Evolutionary conservation across 2,113 vertebrate genomes (phyloP), one percentile per base, ranked within the genome.

Genomic region (Cairina moschata): DNA sequence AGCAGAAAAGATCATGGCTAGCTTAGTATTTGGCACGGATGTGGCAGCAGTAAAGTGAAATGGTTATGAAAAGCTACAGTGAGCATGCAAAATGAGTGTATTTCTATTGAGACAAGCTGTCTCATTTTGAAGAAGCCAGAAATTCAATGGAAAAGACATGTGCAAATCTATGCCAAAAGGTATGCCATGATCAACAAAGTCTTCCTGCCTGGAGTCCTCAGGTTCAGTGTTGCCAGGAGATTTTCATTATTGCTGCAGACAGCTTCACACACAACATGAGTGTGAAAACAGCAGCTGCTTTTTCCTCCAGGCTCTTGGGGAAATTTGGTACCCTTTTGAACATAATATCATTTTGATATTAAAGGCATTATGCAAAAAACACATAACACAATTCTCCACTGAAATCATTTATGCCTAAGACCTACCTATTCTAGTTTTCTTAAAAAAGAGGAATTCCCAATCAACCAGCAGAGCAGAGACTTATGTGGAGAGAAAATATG

Each of bases 121-220:
- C 74, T 78, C 36, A 72, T 52, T 93, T 75, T 58, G 63, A 93
- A 91, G 50, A 95, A 95, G 60, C 7, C n/a, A 79, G 48, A 83
- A 74, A 56, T 72, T 86, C 12, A 1, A 42, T 52, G 85, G 85
- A 91, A 97, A 94, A 92, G 81, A 66, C 4, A 40, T 40, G 46
- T 29, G 63, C 32, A 85, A 90, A 52, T 69, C 36, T 83, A 28
- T 15, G 72, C 81, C 86, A 94, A 66, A 92, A 95, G 36, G 20
- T 91, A 68, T 26, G 85, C 90, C 86, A 83, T 4, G 17, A 83
- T 78, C 86, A 89, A 78, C 86, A 92, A 87, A 87, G 55, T 83
- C 90, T 96, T 96, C 85, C 91, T 93, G 62, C 83, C 66, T 71
- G 67, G 67, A 91, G 48, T 76, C 48, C 68, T 86, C 85, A 40